A percentile compares a stretch with the other conserved stretches of the same genome.
Evolutionary conservation across 1,140 invertebrate genomes (phyloP).

Genomic region (Drosophila ananassae): DNA sequence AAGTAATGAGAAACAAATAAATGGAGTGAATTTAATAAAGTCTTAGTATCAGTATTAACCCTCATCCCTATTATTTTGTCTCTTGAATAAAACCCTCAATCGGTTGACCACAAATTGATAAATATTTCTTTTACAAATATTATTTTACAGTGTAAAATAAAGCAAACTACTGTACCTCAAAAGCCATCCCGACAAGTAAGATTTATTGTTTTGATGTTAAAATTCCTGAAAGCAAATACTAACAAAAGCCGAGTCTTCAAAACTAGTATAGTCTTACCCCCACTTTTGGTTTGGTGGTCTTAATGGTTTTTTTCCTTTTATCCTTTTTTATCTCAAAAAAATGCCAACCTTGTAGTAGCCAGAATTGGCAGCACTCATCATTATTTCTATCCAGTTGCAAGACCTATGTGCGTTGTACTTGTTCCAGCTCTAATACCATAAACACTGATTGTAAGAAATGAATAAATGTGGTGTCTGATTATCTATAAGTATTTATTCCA

Average conservation of each 20-base stretch:
- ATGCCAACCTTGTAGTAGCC: constrained; percentile 59
- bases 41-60: background rate
- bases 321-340: constrained; percentile 41
- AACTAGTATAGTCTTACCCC: constrained; percentile 3
- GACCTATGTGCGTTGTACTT: constrained; percentile 66
- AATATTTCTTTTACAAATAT: constrained; percentile 39
- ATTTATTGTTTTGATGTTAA: constrained; percentile 37
- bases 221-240: constrained; percentile 24
- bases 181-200: constrained; percentile 61
- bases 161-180: constrained; percentile 36
- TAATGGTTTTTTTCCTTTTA: constrained; percentile 52
- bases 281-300: constrained; percentile 33
- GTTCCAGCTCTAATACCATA: constrained; percentile 68
- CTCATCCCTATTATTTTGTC: background rate
- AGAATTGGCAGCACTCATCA: constrained; percentile 79
- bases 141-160: constrained; percentile 69
- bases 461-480: background rate
- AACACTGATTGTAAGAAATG: constrained; percentile 56
- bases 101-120: background rate
- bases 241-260: constrained; percentile 72
- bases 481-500: background rate
- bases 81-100: background rate
- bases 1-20: background rate
- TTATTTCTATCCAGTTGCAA: constrained; percentile 77
- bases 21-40: no score